Conservation (phyloP, 2,888 invertebrate genomes). For the Suillia variegata region DNA sequence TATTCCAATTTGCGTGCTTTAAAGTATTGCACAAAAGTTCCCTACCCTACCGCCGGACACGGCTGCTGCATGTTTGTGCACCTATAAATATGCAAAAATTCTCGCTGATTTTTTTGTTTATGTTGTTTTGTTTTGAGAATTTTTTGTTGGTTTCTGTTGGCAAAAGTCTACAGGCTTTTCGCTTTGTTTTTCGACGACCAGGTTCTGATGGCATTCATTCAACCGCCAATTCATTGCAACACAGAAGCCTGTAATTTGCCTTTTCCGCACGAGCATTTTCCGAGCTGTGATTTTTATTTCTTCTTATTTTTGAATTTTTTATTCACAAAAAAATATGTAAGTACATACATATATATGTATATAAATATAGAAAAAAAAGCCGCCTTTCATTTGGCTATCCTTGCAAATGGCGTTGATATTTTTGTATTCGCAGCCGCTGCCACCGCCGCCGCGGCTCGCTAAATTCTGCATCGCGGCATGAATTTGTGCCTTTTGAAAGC, state of each 20-base stretch:
- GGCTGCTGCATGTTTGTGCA: background rate
- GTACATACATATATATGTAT: no score
- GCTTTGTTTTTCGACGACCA: no score
- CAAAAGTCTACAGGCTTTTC: no score
- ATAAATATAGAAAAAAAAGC: constrained; percentile 12
- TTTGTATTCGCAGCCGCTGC: background rate
- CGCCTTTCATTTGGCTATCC: background rate
- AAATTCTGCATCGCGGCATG: no score
- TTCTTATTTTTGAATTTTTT: constrained; percentile 1
- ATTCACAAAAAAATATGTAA: background rate
- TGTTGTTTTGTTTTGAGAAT: no score
- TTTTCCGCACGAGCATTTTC: constrained; percentile 3
- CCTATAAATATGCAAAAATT: background rate
- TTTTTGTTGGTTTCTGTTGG: no score
- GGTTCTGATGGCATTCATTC: constrained; percentile 13
- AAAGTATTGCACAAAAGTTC: no score
- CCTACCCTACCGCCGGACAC: no score
- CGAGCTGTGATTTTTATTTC: background rate
- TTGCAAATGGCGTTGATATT: background rate
- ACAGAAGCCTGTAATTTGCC: constrained; percentile 7
- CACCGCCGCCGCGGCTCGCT: no score
- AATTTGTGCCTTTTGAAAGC: constrained; percentile 8
- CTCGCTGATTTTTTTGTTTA: background rate
- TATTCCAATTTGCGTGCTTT: background rate
- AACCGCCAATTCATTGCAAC: constrained; percentile 8